Percentiles rank a stretch among this genome's conserved stretches.
phyloP scores from a whole-genome alignment of 1,140 invertebrate species.

The Aphaenogaster rudis region DNA sequence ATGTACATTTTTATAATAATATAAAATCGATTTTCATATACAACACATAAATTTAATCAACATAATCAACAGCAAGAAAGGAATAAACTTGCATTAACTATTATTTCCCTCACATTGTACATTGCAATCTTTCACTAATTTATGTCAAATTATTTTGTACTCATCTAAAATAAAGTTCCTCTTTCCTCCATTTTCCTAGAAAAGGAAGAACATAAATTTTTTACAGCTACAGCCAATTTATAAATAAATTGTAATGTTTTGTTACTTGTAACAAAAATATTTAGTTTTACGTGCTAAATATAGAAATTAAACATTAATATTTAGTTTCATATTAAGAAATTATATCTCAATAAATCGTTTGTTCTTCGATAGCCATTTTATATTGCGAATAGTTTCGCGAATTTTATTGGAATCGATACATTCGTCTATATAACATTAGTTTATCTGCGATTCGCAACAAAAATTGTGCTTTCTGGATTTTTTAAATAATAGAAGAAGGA shows the following conservation, averaged over 20 bases:
- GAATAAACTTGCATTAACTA: constrained; percentile 25
- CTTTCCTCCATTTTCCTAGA: neutral
- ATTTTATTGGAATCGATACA: neutral
- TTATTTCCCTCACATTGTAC: neutral
- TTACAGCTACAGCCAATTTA: neutral
- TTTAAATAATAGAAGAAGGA: neutral
- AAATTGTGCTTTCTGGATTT: neutral
- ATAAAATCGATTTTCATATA: constrained; percentile 4
- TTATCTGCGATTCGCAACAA: neutral
- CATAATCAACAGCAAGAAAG: neutral
- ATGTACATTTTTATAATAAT: neutral
- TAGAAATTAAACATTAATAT: neutral
- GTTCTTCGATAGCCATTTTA: neutral
- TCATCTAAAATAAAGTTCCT: constrained; percentile 37
- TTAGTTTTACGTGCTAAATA: neutral
- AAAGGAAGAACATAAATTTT: neutral
- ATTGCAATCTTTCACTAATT: constrained; percentile 29
- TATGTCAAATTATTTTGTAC: constrained; percentile 46
- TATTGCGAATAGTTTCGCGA: neutral
- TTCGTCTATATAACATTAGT: neutral
- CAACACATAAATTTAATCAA: neutral
- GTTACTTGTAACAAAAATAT: neutral
- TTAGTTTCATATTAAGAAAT: constrained; percentile 1
- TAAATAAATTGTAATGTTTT: neutral
- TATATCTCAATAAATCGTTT: neutral